These are phyloP conservation scores for Chalcis sispes DNA, from an alignment of 2,888 invertebrate species.

Conservation along the genomic window DNA sequence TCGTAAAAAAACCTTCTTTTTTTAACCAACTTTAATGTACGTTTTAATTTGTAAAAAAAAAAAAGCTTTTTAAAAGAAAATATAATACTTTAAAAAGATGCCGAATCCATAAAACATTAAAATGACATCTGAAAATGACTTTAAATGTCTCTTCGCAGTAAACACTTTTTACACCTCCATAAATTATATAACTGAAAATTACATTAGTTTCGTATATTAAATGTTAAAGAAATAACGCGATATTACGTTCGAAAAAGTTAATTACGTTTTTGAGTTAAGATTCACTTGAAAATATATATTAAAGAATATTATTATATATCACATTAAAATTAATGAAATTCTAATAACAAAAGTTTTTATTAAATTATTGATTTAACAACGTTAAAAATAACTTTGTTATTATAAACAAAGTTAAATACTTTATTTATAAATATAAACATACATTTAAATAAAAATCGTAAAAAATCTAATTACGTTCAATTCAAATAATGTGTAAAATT, in stretches of 20 bases:
- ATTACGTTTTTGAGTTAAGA: background rate
- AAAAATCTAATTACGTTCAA: too few species aligned
- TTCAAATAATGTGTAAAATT: too few species aligned
- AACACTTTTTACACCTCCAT: conserved; percentile 42
- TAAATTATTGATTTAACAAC: too few species aligned
- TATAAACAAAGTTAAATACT: too few species aligned
- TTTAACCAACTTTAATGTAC: background rate
- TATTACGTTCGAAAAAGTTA: background rate
- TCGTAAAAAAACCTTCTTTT: background rate
- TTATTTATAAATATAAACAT: too few species aligned
- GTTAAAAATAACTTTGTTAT: too few species aligned
- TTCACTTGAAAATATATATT: too few species aligned
- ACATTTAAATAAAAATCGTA: too few species aligned
- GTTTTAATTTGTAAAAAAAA: conserved; percentile 13
- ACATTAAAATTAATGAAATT: too few species aligned
- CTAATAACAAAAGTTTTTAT: too few species aligned
- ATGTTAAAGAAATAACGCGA: too few species aligned
- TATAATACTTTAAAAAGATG: background rate
- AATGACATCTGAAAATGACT: conserved; percentile 40
- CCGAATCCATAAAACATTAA: conserved; percentile 24
- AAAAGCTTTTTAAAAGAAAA: conserved; percentile 14
- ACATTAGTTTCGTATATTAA: conserved; percentile 2
- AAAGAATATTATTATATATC: too few species aligned
- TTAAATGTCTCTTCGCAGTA: conserved; percentile 23
- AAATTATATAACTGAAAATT: conserved; percentile 29